Base-by-base conservation (phyloP, 2,113 vertebrate species). In the Trichomycterus rosablanca region DNA sequence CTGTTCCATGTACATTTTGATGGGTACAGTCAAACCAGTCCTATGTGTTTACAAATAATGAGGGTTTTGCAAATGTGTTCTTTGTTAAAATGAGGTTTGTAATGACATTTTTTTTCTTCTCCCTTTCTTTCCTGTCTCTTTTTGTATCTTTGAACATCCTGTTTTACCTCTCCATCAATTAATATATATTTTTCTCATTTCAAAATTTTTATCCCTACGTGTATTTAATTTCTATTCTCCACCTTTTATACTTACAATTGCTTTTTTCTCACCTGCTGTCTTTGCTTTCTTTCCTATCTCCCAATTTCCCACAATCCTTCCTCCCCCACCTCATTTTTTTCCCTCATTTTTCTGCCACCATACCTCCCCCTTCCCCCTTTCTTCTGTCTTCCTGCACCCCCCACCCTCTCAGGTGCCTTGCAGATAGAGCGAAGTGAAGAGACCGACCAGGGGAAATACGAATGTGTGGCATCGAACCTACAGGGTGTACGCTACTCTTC, bases 341-440 rank as follows among this genome's bases (percentile, higher is more conserved):
- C 3, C 2, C 18, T 45, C 42, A 22, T 4, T 23, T 35, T 35
- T 46, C 28, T 28, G 23, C 28, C 26, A 35, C 43, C 42, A 15
- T 59, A 3, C 15, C 71, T 46, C 9, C 59, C 44, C 30, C 10
- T 30, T 20, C n/a, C 7, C 26, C 15, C 42, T 40, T 69, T 34
- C 48, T 30, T 45, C 45, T 65, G 57, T 58, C 24, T 59, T 11
- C 57, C 12, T 54, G 23, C 52, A 52, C 70, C 54, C 66, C 0
- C 48, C 23, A 2, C 39, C 65, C 54, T 72, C 61, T 42, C 86
- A 95, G 96, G 96, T 79, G 96, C 94, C 2, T 80, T 98, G 54
- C 94, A 98, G 83, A 98, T 99, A 0, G 96, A 99, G 59, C 94
- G 94, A 89, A 98, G 94, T 3, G 95, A 99, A 74, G 95, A 98